A percentile compares a stretch with the other conserved stretches of the same genome.
phyloP scores from a whole-genome alignment of 1,140 invertebrate species.

The Chrysoperla carnea region DNA sequence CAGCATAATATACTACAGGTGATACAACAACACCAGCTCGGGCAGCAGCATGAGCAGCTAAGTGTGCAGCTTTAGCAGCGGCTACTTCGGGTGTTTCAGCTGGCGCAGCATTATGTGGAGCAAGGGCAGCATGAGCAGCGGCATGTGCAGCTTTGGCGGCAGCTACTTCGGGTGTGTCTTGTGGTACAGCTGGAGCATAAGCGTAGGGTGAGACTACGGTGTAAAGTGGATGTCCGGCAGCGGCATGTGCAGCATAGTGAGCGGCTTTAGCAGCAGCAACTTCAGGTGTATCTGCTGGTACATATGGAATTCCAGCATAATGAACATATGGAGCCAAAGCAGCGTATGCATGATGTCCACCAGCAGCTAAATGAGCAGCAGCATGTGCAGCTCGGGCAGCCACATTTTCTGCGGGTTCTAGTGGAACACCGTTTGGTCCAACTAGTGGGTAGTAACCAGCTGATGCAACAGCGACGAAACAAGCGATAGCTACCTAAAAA shows the following conservation, averaged over 20 bases:
- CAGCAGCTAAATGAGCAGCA: too few species aligned
- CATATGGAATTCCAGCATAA: background rate
- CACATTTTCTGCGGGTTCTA: conserved; percentile 3
- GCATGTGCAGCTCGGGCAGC: too few species aligned
- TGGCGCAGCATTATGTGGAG: conserved; percentile 13
- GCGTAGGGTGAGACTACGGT: conserved; percentile 9
- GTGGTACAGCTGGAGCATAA: conserved; percentile 11
- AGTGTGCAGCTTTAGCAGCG: conserved; percentile 20
- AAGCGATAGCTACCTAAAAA: background rate
- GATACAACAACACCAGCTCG: conserved; percentile 7
- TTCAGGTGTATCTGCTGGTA: conserved; percentile 6
- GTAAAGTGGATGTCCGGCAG: conserved; percentile 1
- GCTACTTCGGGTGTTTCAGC: conserved; percentile 25
- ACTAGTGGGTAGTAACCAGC: background rate
- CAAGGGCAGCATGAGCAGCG: conserved; percentile 21
- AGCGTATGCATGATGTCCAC: too few species aligned
- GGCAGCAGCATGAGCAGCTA: conserved; percentile 17
- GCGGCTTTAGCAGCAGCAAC: conserved; percentile 27
- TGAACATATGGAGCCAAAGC: background rate
- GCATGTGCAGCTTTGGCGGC: conserved; percentile 19
- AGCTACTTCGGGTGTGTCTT: conserved; percentile 25
- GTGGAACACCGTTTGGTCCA: conserved; percentile 2
- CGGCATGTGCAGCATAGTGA: conserved; percentile 23
- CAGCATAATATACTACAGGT: conserved; percentile 13
- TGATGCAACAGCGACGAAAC: background rate